These are phyloP conservation scores for Tholera decimalis DNA, from an alignment of 2,888 invertebrate species.

Conservation along the genomic window DNA sequence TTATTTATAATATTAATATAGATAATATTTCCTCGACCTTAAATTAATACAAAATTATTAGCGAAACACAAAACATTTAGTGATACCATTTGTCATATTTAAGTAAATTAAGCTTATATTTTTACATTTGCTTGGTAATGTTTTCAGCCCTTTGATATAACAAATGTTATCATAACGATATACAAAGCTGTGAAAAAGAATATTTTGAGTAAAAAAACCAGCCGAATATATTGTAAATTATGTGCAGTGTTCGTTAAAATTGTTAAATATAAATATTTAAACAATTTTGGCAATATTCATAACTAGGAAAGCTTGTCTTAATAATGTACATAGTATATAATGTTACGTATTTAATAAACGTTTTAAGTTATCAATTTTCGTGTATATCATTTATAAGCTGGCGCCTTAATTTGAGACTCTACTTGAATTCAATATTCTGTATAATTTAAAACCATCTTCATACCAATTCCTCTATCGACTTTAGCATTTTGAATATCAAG, in stretches of 20 bases:
- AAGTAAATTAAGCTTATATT: conserved; percentile 6
- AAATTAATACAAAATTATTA: conserved; percentile 64
- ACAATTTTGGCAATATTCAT: conserved; percentile 64
- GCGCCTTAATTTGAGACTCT: conserved; percentile 25
- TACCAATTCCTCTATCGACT: background rate
- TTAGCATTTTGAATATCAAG: background rate
- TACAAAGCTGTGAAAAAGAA: conserved; percentile 17
- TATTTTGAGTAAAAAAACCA: conserved; percentile 30
- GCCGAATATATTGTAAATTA: conserved; percentile 35
- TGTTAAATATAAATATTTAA: conserved; percentile 51
- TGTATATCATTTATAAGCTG: conserved; percentile 57
- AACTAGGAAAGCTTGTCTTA: conserved; percentile 64
- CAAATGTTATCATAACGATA: conserved; percentile 47
- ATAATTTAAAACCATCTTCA: background rate
- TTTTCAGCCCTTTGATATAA: conserved; percentile 33
- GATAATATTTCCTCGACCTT: conserved; percentile 67
- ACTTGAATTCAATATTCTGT: background rate
- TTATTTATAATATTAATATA: conserved; percentile 75
- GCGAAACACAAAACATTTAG: conserved; percentile 36
- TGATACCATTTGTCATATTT: conserved; percentile 51
- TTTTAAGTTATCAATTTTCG: conserved; percentile 44
- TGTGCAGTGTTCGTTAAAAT: conserved; percentile 50
- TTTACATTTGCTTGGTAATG: conserved; percentile 19
- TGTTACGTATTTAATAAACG: conserved; percentile 64
- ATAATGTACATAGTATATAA: conserved; percentile 57